phyloP scores from a whole-genome alignment of 2,888 invertebrate species.

The Operophtera brumata region DNA sequence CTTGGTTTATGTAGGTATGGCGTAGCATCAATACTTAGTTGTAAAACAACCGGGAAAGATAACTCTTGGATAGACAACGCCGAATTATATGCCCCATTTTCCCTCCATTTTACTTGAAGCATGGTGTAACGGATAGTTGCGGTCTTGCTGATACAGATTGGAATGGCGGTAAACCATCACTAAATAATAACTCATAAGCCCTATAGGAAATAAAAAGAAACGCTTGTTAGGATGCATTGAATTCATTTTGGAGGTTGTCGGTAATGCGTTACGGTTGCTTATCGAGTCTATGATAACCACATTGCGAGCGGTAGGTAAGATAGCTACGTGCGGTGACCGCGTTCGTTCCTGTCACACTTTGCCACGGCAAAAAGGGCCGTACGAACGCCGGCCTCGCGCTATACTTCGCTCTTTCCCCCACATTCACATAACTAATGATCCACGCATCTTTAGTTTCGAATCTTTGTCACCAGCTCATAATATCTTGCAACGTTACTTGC shows the following conservation, averaged over 20 bases:
- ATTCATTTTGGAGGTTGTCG: slow-evolving; percentile 25
- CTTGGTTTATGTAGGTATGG: slow-evolving; percentile 53
- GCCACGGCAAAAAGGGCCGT: slow-evolving; percentile 66
- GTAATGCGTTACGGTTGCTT: slow-evolving; percentile 43
- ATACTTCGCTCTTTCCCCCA: slow-evolving; percentile 63
- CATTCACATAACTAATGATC: slow-evolving; percentile 64
- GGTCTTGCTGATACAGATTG: neutral
- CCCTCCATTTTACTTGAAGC: slow-evolving; percentile 12
- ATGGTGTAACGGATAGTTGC: slow-evolving; percentile 4
- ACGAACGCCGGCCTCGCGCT: slow-evolving; percentile 62
- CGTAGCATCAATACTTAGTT: neutral
- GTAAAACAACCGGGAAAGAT: neutral
- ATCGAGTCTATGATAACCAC: slow-evolving; percentile 47
- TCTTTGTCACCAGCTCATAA: slow-evolving; percentile 72
- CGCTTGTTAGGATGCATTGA: slow-evolving; percentile 19
- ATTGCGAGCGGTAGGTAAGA: slow-evolving; percentile 53
- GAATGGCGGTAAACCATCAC: neutral
- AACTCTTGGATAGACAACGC: neutral
- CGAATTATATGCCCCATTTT: neutral
- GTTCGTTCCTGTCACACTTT: slow-evolving; percentile 64
- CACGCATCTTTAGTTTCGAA: slow-evolving; percentile 72
- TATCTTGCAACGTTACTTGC: slow-evolving; percentile 52
- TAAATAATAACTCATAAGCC: too few species aligned
- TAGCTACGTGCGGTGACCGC: slow-evolving; percentile 68
- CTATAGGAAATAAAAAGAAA: neutral